Base-by-base conservation (phyloP, 2,797 vertebrate species). In the Xenops minutus region DNA sequence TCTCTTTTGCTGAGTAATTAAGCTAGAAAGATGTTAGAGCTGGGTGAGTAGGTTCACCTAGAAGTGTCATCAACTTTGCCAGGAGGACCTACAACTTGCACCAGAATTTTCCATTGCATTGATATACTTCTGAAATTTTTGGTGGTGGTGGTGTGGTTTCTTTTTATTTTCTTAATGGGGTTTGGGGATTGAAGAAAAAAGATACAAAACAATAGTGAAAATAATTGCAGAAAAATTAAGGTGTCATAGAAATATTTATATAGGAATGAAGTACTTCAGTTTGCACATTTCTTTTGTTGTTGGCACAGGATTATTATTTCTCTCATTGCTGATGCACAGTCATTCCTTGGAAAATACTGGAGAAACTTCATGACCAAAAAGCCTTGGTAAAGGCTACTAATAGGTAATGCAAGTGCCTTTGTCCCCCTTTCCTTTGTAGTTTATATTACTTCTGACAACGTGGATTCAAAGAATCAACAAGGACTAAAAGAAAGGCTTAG, bases 1-100 rank as follows among this genome's bases (percentile, higher is more conserved):
- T 88, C 41, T 93, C 81, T 88, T 68, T 51, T 85, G 51, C 76
- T 92, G 84, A 87, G 43, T 89, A 77, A 86, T 88, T 90, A 85
- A 83, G 93, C 58, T 15, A 63, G 44, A 23, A 71, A 85, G 52
- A 63, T 34, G 54, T 55, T 61, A 63, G 80, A 86, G 54, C 56
- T 91, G 80, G 27, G 9, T 44, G 44, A 49, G 10, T 27, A 64
- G 29, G 71, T 93, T 20, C 63, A 87, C 44, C 61, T 56, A 24
- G 34, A 85, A 32, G 3, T 84, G n/a, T 84, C 23, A 63, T 29
- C 30, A 58, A 49, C 7, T 13, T 41, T 71, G 54, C 36, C 37
- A 63, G 49, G 44, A 74, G 37, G 26, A 77, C 72, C 55, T 85
- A 36, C 7, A 77, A 29, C 29, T 82, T 88, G 13, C 32, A 13